Evolutionary conservation across 1,140 invertebrate genomes (phyloP).

Genomic region (Drosophila ambigua): DNA sequence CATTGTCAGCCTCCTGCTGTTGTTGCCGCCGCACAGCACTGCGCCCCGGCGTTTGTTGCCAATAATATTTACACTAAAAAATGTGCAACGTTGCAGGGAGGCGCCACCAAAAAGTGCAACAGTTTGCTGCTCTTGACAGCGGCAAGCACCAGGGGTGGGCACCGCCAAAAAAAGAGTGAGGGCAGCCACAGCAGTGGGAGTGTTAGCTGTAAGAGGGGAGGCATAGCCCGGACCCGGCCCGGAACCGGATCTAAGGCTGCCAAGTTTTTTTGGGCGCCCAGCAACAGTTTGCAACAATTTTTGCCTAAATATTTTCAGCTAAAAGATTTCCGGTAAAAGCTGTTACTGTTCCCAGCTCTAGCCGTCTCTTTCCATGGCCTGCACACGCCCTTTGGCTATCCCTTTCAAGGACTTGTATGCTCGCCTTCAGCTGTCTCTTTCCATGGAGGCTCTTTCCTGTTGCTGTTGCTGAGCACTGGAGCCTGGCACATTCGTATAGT

Average conservation of each 20-base stretch:
- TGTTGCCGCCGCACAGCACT: constrained; percentile 1
- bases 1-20: constrained; percentile 56
- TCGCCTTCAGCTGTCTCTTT: not conserved
- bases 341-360: constrained; percentile 16
- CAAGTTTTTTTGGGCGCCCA: constrained; percentile 52
- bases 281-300: constrained; percentile 71
- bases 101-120: constrained; percentile 60
- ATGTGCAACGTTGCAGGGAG: constrained; percentile 57
- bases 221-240: constrained; percentile 21
- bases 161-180: constrained; percentile 1
- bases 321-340: constrained; percentile 72
- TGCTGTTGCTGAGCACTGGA: constrained; percentile 25
- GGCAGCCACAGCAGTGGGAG: not conserved
- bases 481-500: constrained; percentile 57
- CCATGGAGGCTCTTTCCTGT: constrained; percentile 1
- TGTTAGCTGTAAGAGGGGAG: not conserved
- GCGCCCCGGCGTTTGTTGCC: constrained; percentile 49
- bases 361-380: too few relatives aligned
- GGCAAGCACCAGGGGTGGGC: too few relatives aligned
- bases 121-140: constrained; percentile 34
- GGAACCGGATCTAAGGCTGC: constrained; percentile 52
- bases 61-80: constrained; percentile 77
- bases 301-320: constrained; percentile 77
- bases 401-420: too few relatives aligned
- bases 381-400: too few relatives aligned